Percentiles rank a stretch among this genome's conserved stretches.
Conservation (phyloP, 2,888 invertebrate genomes). For the Zootermopsis nevadensis region DNA sequence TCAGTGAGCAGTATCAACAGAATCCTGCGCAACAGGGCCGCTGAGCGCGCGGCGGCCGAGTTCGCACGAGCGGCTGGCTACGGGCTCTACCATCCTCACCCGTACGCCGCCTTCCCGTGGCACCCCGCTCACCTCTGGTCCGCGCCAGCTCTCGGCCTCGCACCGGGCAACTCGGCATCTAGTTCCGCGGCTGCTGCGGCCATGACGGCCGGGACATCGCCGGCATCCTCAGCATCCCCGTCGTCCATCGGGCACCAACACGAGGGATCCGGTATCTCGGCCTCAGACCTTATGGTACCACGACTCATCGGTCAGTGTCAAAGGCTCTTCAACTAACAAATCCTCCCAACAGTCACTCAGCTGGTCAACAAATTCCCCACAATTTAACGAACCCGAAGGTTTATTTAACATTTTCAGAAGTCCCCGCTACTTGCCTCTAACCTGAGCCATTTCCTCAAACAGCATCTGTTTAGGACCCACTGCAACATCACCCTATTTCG, state of each 20-base stretch:
- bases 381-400: too few species aligned
- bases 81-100: slow-evolving; percentile 84
- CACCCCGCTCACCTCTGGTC: slow-evolving; percentile 62
- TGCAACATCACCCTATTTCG: too few species aligned
- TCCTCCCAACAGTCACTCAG: too few species aligned
- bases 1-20: slow-evolving; percentile 97
- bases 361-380: too few species aligned
- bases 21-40: slow-evolving; percentile 94
- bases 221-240: slow-evolving; percentile 53
- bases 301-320: slow-evolving; percentile 55
- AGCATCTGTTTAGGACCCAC: too few species aligned
- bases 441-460: too few species aligned
- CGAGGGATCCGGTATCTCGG: slow-evolving; percentile 8
- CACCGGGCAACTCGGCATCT: slow-evolving; percentile 52
- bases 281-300: slow-evolving; percentile 54
- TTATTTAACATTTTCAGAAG: too few species aligned
- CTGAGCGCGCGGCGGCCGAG: slow-evolving; percentile 95
- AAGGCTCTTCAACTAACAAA: too few species aligned
- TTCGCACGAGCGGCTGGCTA: slow-evolving; percentile 93
- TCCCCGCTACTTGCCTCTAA: too few species aligned
- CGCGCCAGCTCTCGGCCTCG: slow-evolving; percentile 55
- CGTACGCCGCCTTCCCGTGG: slow-evolving; percentile 70
- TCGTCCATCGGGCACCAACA: slow-evolving; percentile 54
- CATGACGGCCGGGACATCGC: slow-evolving; percentile 38
- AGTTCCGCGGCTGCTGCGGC: slow-evolving; percentile 52